Percentiles rank a stretch among this genome's conserved stretches.
phyloP scores from a whole-genome alignment of 1,140 invertebrate genomes.

The Lysiphlebus fabarum region DNA sequence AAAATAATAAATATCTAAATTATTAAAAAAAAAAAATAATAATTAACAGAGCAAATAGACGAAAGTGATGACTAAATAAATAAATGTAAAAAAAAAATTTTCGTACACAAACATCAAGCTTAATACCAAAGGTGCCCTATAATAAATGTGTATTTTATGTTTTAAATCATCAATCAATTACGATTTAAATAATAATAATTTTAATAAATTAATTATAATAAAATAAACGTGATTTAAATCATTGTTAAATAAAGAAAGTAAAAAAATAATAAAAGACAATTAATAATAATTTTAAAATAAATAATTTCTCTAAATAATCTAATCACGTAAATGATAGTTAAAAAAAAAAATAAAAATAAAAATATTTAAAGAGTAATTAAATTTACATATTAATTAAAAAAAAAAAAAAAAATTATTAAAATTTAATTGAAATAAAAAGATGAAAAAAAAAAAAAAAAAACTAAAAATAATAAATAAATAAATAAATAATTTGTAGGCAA shows the following conservation, averaged over 20 bases:
- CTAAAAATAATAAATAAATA: too few relatives aligned
- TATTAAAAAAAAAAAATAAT: background rate
- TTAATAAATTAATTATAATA: constrained; percentile 37
- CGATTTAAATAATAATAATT: constrained; percentile 37
- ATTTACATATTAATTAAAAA: too few relatives aligned
- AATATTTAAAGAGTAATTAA: too few relatives aligned
- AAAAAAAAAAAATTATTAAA: too few relatives aligned
- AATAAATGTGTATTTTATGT: constrained; percentile 56
- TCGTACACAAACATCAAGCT: constrained; percentile 51
- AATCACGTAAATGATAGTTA: too few relatives aligned
- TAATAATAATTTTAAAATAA: too few relatives aligned
- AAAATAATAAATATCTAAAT: too few relatives aligned
- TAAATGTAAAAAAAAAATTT: constrained; percentile 24
- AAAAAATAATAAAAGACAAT: background rate
- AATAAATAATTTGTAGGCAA: too few relatives aligned
- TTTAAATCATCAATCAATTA: constrained; percentile 48
- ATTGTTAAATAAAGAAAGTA: background rate
- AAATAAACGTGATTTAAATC: constrained; percentile 35
- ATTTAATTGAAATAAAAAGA: too few relatives aligned
- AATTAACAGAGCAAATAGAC: constrained; percentile 13
- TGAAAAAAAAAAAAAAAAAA: too few relatives aligned
- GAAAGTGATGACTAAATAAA: constrained; percentile 13
- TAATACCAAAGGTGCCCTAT: constrained; percentile 57
- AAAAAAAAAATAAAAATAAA: too few relatives aligned
- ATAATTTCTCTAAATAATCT: too few relatives aligned